Base-by-base conservation (phyloP, 1,140 invertebrate genomes). In the Drosophila kohkoa region DNA sequence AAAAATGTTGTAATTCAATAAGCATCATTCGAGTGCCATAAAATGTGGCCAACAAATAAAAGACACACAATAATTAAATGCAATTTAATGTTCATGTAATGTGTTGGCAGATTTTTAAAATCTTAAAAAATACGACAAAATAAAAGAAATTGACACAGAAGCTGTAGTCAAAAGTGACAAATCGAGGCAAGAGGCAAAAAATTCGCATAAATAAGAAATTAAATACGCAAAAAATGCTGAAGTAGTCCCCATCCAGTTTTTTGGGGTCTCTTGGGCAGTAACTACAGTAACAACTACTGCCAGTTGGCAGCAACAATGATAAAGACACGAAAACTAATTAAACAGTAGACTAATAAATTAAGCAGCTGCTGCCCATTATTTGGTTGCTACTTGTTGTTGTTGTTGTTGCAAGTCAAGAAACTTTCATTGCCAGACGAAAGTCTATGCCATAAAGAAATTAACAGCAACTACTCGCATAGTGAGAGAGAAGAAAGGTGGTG, bases 371-470 rank as follows among this genome's bases (percentile, higher is more conserved):
- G 38, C 41, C 41, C 52, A 46, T 55, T 20, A 55, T 71, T 49
- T 55, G 57, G 57, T 57, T 67, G 52, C 46, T 76, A 59, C 35
- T 38, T 11, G 8, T 38, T 38, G 35, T 38, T 25, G 35, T n/a
- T 57, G 41, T 55, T 72, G 52, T 46, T 78, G 69, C 57, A 68
- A 72, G 75, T 72, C 69, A 83, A 83, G 77, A 88, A 88, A 88
- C 79, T 88, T 87, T 88, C 83, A 74, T 88, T 88, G 49, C 58
- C 70, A 80, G 85, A 83, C 85, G 80, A 89, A 89, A 89, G 83
- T 88, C 68, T 67, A 63, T 41, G 70, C 81, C 72, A 75, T 83
- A 80, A 83, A 83, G 80, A 88, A 87, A 88, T 80, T 82, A 88
- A 88, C 77, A 80, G 77, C 81, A 75, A 78, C 55, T 52, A 60